Percentiles rank a stretch among this genome's conserved stretches.
phyloP scores from a whole-genome alignment of 2,113 vertebrate genomes.

The Theristicus caerulescens region DNA sequence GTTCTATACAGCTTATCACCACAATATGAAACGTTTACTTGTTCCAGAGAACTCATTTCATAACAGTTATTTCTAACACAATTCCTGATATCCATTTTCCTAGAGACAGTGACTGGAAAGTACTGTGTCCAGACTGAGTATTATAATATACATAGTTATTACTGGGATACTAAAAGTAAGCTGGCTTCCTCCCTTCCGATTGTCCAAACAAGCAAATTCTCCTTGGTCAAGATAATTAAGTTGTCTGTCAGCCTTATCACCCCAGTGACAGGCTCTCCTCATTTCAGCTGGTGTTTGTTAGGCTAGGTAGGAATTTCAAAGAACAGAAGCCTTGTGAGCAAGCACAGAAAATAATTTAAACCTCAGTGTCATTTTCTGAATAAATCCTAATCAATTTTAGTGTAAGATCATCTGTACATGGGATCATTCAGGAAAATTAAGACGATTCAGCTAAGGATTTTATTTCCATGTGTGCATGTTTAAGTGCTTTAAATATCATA shows the following conservation, averaged over 20 bases:
- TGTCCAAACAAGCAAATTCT: conserved; percentile 16
- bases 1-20: neutral
- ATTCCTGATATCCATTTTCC: neutral
- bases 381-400: neutral
- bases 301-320: neutral
- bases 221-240: conserved; percentile 33
- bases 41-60: neutral
- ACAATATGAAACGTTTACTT: neutral
- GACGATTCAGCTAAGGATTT: neutral
- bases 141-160: conserved; percentile 3
- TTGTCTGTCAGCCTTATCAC: conserved; percentile 45
- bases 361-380: neutral
- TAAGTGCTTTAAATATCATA: neutral
- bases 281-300: neutral
- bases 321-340: neutral
- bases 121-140: neutral
- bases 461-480: neutral
- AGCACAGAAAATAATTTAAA: neutral
- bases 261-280: neutral
- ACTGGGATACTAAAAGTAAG: neutral
- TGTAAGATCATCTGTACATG: neutral
- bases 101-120: neutral
- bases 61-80: conserved; percentile 17
- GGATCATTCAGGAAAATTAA: neutral
- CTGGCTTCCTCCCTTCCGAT: neutral